Evolutionary conservation across 2,113 vertebrate genomes (phyloP).

Genomic region (Pardalotus punctatus): DNA sequence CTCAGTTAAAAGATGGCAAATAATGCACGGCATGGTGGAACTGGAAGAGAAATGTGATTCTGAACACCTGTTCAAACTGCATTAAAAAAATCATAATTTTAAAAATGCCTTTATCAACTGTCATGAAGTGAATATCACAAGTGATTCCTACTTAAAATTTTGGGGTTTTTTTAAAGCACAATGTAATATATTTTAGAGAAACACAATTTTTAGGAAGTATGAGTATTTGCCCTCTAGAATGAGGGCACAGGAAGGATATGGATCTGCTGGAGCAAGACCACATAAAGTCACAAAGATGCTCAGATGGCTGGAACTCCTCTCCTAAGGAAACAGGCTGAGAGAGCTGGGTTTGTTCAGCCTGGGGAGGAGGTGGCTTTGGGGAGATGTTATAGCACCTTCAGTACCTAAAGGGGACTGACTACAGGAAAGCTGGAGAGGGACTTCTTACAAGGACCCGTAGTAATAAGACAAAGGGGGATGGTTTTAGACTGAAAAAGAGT

Average conservation of each 20-base stretch:
- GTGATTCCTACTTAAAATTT: not conserved
- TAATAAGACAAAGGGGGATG: not conserved
- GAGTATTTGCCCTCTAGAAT: not conserved
- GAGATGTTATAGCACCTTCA: not conserved
- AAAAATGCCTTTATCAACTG: not conserved
- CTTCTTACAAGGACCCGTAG: not conserved
- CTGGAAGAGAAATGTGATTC: not conserved
- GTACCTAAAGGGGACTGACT: not conserved
- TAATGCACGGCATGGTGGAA: not conserved
- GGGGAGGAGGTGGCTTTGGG: not conserved
- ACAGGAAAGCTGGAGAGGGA: not conserved
- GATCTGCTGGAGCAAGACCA: not conserved
- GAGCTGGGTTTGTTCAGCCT: not conserved
- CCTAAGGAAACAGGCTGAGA: not conserved
- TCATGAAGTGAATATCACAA: not conserved
- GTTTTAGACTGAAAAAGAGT: not conserved
- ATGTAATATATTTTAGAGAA: not conserved
- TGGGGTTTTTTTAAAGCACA: fast-evolving
- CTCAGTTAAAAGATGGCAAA: not conserved
- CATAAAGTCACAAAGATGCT: not conserved
- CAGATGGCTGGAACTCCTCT: not conserved
- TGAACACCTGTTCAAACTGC: not conserved
- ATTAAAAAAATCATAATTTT: not conserved
- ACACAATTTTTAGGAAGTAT: not conserved
- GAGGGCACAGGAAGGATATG: not conserved